A percentile compares a stretch with the other conserved stretches of the same genome.
These are phyloP conservation scores for Tragopan temminckii DNA, from an alignment of 2,797 vertebrate genomes.

Conservation along the genomic window DNA sequence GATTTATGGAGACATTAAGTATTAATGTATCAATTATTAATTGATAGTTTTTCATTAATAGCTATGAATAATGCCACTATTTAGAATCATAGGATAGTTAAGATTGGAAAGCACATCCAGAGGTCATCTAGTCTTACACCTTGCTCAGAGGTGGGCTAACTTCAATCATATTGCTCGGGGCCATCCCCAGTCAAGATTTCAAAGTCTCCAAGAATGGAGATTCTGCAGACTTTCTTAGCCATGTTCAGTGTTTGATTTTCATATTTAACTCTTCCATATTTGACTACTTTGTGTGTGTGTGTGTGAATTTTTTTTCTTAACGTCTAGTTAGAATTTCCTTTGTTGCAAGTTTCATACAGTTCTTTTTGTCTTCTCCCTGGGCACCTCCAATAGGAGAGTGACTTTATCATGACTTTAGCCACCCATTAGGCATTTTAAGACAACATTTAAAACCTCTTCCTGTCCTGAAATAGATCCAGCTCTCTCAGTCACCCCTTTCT, in stretches of 20 bases:
- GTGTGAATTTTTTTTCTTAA: too few relatives aligned
- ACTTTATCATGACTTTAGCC: neutral
- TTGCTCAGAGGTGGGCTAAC: neutral
- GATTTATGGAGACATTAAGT: neutral
- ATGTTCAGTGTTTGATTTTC: neutral
- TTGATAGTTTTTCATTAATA: slow-evolving; percentile 26
- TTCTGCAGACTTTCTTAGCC: neutral
- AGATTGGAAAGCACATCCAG: neutral
- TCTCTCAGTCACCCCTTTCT: neutral
- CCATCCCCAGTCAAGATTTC: neutral
- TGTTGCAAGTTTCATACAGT: neutral
- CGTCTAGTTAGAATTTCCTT: neutral
- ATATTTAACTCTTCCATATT: neutral
- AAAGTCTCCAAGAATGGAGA: neutral
- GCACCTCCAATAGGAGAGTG: neutral
- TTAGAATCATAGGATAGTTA: neutral
- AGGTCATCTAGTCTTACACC: neutral
- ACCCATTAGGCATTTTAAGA: neutral
- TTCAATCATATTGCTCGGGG: neutral
- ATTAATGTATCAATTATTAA: slow-evolving; percentile 1
- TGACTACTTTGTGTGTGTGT: neutral
- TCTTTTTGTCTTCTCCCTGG: neutral
- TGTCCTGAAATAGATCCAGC: neutral
- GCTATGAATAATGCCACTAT: neutral
- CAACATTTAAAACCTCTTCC: neutral